Conservation (phyloP, 2,113 vertebrate species). For the Amia ocellicauda region DNA sequence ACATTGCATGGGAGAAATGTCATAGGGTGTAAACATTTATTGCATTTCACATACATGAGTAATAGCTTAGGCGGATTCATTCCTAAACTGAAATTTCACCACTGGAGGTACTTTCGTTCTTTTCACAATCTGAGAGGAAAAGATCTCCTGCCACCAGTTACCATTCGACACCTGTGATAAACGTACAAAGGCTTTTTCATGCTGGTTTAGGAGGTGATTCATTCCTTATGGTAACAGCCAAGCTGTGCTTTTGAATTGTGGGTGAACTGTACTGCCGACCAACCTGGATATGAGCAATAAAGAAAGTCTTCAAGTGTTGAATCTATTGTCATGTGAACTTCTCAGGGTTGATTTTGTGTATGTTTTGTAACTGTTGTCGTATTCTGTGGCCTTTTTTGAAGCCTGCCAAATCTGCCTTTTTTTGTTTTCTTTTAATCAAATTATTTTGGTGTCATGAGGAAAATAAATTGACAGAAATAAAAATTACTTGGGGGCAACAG, state of each 20-base stretch:
- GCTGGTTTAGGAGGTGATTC: slow-evolving; percentile 39
- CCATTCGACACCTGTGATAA: slow-evolving; percentile 12
- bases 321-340: background rate
- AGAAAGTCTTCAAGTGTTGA: slow-evolving; percentile 55
- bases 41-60: slow-evolving; percentile 41
- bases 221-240: slow-evolving; percentile 54
- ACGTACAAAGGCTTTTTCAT: background rate
- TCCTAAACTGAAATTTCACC: slow-evolving; percentile 51
- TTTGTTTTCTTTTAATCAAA: no score
- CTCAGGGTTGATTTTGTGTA: background rate
- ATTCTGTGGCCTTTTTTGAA: background rate
- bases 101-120: slow-evolving; percentile 48
- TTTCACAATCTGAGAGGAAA: slow-evolving; percentile 38
- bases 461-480: no score
- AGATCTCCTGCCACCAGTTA: slow-evolving; percentile 42
- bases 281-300: slow-evolving; percentile 77
- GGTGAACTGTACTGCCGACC: slow-evolving; percentile 71
- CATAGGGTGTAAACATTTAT: slow-evolving; percentile 43
- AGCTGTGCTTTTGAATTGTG: slow-evolving; percentile 62
- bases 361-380: background rate
- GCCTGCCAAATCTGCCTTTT: no score
- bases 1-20: slow-evolving; percentile 52
- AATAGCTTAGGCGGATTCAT: slow-evolving; percentile 49
- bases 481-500: no score
- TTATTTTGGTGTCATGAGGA: no score